Base-by-base conservation (phyloP, 2,113 vertebrate species). In the Paratilapia polleni region DNA sequence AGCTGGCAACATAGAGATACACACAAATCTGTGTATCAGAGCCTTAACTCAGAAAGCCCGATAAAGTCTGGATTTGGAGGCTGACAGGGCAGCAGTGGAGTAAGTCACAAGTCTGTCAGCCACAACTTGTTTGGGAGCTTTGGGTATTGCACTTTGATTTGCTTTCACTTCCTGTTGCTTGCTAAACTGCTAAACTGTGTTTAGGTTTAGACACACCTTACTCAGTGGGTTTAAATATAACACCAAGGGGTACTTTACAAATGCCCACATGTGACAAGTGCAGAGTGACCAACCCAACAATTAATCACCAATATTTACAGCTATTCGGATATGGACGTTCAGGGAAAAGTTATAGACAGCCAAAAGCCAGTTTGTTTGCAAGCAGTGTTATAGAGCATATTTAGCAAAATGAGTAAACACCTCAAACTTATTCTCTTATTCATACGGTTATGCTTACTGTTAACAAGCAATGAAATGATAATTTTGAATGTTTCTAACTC, bases 121-220 rank as follows among this genome's bases (percentile, higher is more conserved):
- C 36, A 36, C 8, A 36, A 8, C 36, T 8, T 36, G 36, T 66
- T 43, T 24, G 38, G 63, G 38, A 10, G 63, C 63, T 66, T 43
- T 66, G n/a, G 24, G 13, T 43, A 43, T 43, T 66, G 63, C 63
- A 8, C 63, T 66, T 66, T 24, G 24, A 64, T 66, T 24, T 24
- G 63, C 22, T 0, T 64, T 64, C 36, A 0, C n/a, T 64, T 12
- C 4, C n/a, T 43, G 63, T 43, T 10, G 8, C 8, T 41, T 9
- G 8, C 7, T 36, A 6, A 6, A 36, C 7, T 8, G 36, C 36
- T 8, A 41, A n/a, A n/a, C 28, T 31, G 41, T 43, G 64, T 28
- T 70, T 70, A 24, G 8, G 41, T 68, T 43, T 10, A 66, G 0
- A 0, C 62, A 66, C 62, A 43, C 36, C 28, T 31, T 31, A 31